Percentiles rank a stretch among this genome's conserved stretches.
These are phyloP conservation scores for Syngnathoides biaculeatus DNA, from an alignment of 2,113 vertebrate genomes.

Conservation along the genomic window DNA sequence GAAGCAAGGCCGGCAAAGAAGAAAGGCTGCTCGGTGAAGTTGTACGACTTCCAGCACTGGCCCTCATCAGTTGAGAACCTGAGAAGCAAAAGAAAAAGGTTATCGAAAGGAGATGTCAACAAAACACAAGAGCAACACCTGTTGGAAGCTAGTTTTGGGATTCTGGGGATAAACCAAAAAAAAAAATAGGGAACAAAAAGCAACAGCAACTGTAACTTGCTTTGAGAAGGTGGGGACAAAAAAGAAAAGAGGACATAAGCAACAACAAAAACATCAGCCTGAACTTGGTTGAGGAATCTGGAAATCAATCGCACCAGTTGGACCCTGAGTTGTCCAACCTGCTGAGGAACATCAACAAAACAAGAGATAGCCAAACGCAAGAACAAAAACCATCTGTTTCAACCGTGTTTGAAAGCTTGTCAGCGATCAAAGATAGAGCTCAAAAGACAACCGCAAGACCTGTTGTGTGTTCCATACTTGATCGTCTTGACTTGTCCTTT, in stretches of 20 bases:
- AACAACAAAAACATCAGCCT: too few species aligned
- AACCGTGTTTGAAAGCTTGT: background rate
- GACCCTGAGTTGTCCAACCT: too few species aligned
- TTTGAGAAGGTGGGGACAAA: background rate
- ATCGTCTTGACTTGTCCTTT: conserved; percentile 69
- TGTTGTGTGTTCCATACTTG: conserved; percentile 60
- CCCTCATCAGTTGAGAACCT: conserved; percentile 81
- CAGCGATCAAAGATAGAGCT: background rate
- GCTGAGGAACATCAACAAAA: too few species aligned
- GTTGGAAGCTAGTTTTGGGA: too few species aligned
- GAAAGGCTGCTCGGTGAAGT: conserved; percentile 76
- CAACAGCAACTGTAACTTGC: background rate
- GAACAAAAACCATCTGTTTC: too few species aligned
- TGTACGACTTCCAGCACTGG: conserved; percentile 75
- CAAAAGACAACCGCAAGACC: background rate
- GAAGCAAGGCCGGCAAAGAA: conserved; percentile 75
- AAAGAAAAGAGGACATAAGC: too few species aligned
- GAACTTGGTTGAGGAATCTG: too few species aligned
- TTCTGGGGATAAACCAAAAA: too few species aligned
- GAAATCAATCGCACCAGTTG: too few species aligned
- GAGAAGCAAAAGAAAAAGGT: background rate
- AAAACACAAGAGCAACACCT: too few species aligned
- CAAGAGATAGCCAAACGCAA: too few species aligned
- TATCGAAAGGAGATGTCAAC: too few species aligned
- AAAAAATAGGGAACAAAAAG: background rate